Percentiles rank a stretch among this genome's conserved stretches.
Conservation (phyloP, 1,140 invertebrate species). For the Wiebesia pumilae region DNA sequence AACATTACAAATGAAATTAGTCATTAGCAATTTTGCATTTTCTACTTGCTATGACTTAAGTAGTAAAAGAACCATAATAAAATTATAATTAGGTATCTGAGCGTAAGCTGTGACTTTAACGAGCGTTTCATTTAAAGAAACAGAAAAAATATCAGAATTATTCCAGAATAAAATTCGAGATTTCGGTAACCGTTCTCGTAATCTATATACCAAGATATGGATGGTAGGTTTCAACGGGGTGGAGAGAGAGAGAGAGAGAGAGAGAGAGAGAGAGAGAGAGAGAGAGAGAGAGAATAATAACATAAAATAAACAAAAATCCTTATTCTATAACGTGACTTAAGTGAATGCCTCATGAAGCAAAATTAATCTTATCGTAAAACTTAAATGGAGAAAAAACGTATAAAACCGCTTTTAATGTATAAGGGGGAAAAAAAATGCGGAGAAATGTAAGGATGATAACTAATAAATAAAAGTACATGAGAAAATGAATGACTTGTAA, state of each 20-base stretch:
- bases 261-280: no score
- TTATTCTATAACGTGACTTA: background rate
- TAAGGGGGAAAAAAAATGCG: conserved; percentile 24
- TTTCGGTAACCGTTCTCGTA: conserved; percentile 5
- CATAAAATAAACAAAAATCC: background rate
- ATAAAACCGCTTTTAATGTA: background rate
- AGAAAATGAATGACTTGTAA: background rate
- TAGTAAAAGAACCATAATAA: conserved; percentile 36
- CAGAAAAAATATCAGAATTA: conserved; percentile 36
- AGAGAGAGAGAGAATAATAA: no score
- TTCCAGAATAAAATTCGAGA: background rate
- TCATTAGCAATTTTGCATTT: conserved; percentile 45
- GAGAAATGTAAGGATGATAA: conserved; percentile 36
- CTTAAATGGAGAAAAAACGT: background rate
- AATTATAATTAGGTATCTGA: conserved; percentile 48
- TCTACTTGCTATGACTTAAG: conserved; percentile 54
- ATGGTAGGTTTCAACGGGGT: background rate
- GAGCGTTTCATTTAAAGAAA: conserved; percentile 35
- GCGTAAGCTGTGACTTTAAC: conserved; percentile 14
- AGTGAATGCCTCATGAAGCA: conserved; percentile 13
- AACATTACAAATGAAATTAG: conserved; percentile 42
- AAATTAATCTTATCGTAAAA: conserved; percentile 32
- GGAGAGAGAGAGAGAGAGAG: background rate
- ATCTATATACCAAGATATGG: background rate
- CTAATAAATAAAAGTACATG: background rate